Percentiles rank a stretch among this genome's conserved stretches.
These are phyloP conservation scores for Matsumyia berberina DNA, from an alignment of 2,888 invertebrate genomes.

Conservation along the genomic window DNA sequence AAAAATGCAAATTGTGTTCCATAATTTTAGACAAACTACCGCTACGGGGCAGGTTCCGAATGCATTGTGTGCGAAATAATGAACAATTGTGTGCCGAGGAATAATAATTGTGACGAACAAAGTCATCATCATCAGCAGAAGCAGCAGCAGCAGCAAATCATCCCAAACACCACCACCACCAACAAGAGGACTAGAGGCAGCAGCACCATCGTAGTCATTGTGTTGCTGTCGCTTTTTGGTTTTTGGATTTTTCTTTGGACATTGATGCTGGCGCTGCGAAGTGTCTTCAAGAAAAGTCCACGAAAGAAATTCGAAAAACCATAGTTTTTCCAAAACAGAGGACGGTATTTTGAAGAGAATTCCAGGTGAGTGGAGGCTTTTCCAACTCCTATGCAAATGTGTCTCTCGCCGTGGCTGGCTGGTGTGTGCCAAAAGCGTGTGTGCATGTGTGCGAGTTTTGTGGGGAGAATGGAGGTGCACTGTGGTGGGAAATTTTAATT, in stretches of 20 bases:
- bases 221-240: constrained; percentile 74
- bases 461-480: constrained; percentile 41
- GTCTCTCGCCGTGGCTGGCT: constrained; percentile 35
- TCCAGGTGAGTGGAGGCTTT: constrained; percentile 31
- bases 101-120: constrained; percentile 68
- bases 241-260: constrained; percentile 73
- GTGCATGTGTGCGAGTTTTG: constrained; percentile 42
- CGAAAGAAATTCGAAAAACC: constrained; percentile 34
- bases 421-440: constrained; percentile 34
- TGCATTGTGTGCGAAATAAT: constrained; percentile 65
- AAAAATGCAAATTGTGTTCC: constrained; percentile 26
- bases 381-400: constrained; percentile 20
- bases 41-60: constrained; percentile 28
- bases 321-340: constrained; percentile 1
- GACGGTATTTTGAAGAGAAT: constrained; percentile 2
- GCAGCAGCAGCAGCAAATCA: constrained; percentile 24
- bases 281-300: constrained; percentile 47
- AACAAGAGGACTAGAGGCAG: constrained; percentile 50
- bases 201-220: constrained; percentile 59
- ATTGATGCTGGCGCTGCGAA: constrained; percentile 68
- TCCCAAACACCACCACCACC: constrained; percentile 59
- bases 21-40: constrained; percentile 8
- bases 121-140: constrained; percentile 64
- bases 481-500: constrained; percentile 48
- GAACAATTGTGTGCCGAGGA: constrained; percentile 62